Conservation (phyloP, 2,113 vertebrate genomes). For the Talpa occidentalis region DNA sequence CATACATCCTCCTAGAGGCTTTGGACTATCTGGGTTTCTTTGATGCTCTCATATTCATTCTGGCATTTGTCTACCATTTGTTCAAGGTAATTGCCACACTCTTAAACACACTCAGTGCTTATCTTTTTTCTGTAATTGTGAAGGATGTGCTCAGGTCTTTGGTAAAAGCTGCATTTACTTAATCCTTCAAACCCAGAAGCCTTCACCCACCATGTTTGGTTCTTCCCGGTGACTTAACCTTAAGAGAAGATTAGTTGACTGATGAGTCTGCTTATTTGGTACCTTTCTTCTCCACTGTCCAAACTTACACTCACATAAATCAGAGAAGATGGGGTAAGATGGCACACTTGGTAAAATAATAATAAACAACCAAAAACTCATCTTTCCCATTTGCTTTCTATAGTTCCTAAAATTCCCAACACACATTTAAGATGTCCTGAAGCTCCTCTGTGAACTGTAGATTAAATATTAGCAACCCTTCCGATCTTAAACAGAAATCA, state of each 20-base stretch:
- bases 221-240: not conserved
- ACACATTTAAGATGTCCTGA: too few relatives aligned
- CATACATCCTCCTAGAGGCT: fast-evolving
- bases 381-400: not conserved
- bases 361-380: not conserved
- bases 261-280: not conserved
- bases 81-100: too few relatives aligned
- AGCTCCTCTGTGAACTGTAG: not conserved
- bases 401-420: not conserved
- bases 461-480: not conserved
- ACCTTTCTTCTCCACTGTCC: not conserved
- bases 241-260: too few relatives aligned
- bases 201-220: not conserved
- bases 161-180: not conserved
- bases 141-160: not conserved
- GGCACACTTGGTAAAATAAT: not conserved
- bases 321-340: not conserved
- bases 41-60: not conserved
- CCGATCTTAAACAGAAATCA: not conserved
- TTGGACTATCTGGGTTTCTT: not conserved
- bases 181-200: not conserved
- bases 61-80: not conserved
- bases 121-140: not conserved
- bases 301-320: not conserved
- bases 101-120: not conserved